Percentiles rank a stretch among this genome's conserved stretches.
Evolutionary conservation across 1,140 invertebrate species (phyloP).

Genomic region (Chrysomallon squamiferum): DNA sequence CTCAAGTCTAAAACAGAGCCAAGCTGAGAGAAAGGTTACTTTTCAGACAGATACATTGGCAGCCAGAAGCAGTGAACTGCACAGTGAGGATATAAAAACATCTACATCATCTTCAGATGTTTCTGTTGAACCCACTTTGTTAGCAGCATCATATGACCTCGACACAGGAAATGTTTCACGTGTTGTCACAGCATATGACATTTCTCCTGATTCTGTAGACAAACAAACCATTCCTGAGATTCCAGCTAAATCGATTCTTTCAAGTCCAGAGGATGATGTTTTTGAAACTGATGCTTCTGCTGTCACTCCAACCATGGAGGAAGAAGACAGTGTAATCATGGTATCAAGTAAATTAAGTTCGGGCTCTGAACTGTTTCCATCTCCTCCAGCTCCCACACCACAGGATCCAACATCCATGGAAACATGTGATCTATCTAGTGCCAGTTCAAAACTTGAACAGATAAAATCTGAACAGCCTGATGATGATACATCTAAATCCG

Average conservation of each 20-base stretch:
- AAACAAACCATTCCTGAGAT: slow-evolving; percentile 48
- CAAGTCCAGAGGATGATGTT: slow-evolving; percentile 65
- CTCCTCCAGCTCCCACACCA: slow-evolving; percentile 50
- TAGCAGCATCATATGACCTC: slow-evolving; percentile 62
- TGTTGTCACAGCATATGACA: slow-evolving; percentile 58
- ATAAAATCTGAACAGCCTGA: slow-evolving; percentile 21
- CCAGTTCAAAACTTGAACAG: slow-evolving; percentile 32
- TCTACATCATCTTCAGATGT: slow-evolving; percentile 60
- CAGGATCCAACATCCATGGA: slow-evolving; percentile 24
- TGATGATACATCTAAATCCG: slow-evolving; percentile 13
- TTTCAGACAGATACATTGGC: slow-evolving; percentile 44
- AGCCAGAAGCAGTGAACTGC: slow-evolving; percentile 21
- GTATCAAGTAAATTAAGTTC: slow-evolving; percentile 16
- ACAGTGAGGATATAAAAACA: slow-evolving; percentile 57
- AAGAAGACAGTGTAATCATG: slow-evolving; percentile 10
- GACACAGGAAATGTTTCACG: slow-evolving; percentile 59
- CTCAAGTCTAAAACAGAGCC: slow-evolving; percentile 22
- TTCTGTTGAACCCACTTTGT: slow-evolving; percentile 56
- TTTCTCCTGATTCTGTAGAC: slow-evolving; percentile 60
- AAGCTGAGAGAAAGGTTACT: slow-evolving; percentile 48
- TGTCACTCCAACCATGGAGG: slow-evolving; percentile 21
- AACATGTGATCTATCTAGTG: slow-evolving; percentile 36
- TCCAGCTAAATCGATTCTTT: slow-evolving; percentile 58
- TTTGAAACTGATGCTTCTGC: slow-evolving; percentile 66
- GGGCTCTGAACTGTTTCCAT: slow-evolving; percentile 35